phyloP scores from a whole-genome alignment of 2,888 invertebrate species.

The Hydroisotoma schaefferi region DNA sequence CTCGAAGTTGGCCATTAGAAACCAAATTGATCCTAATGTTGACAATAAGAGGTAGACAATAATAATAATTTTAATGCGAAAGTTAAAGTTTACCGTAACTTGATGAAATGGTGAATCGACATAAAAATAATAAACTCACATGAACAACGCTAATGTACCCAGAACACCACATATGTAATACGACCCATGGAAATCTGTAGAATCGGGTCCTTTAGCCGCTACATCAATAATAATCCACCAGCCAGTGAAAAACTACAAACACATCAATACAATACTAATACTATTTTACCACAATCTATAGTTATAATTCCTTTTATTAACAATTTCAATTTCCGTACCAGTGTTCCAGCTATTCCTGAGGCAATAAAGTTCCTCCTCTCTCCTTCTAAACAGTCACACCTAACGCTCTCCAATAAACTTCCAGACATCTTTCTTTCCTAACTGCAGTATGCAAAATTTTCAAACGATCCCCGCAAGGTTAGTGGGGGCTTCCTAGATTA shows the following conservation, averaged over 20 bases:
- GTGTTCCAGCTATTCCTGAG: constrained; percentile 76
- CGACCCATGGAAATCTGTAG: constrained; percentile 58
- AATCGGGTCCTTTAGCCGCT: constrained; percentile 60
- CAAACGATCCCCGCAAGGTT: no score
- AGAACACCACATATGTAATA: constrained; percentile 91
- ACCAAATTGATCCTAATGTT: constrained; percentile 89
- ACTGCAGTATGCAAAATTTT: no score
- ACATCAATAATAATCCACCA: constrained; percentile 99
- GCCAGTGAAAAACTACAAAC: constrained; percentile 81
- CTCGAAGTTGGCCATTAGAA: constrained; percentile 87
- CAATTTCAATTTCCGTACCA: constrained; percentile 62
- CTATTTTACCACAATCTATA: background rate
- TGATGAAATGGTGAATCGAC: background rate
- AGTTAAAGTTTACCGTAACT: no score
- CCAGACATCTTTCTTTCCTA: constrained; percentile 58
- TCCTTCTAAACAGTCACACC: constrained; percentile 71
- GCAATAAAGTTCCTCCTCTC: constrained; percentile 82
- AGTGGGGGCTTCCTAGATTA: no score
- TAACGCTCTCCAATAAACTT: constrained; percentile 72
- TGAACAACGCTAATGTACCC: constrained; percentile 87
- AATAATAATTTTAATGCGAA: no score
- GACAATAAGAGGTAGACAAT: no score
- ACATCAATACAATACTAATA: background rate
- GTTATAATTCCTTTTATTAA: background rate
- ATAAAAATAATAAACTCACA: constrained; percentile 59